These are phyloP conservation scores for Aphelenchoides besseyi DNA, from an alignment of 1,140 invertebrate genomes.

Conservation along the genomic window DNA sequence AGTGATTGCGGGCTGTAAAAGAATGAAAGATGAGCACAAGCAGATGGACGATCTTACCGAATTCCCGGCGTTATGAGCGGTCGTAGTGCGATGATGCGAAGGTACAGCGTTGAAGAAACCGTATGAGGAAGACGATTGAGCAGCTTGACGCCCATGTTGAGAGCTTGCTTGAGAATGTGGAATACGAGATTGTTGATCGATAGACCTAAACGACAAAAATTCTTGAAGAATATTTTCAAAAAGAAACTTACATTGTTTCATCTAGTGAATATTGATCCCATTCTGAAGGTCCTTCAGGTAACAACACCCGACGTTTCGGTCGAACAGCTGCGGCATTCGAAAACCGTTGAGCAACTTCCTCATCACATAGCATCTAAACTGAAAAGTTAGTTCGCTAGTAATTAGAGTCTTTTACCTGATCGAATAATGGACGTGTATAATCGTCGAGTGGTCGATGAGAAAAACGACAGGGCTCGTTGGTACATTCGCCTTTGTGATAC, in stretches of 20 bases:
- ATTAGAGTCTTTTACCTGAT: conserved; percentile 45
- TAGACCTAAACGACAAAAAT: no score
- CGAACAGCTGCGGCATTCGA: background rate
- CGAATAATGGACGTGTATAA: conserved; percentile 55
- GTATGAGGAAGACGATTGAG: background rate
- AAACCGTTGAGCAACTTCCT: conserved; percentile 28
- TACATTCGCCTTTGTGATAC: conserved; percentile 58
- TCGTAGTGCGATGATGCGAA: background rate
- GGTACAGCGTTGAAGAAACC: conserved; percentile 21
- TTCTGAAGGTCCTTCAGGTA: conserved; percentile 13
- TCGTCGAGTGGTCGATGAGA: conserved; percentile 59
- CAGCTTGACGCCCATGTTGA: conserved; percentile 2
- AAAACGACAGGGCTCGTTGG: conserved; percentile 52
- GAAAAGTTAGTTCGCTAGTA: background rate
- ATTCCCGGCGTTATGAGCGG: no score
- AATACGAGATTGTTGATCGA: no score
- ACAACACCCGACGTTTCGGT: conserved; percentile 15
- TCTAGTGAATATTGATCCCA: background rate
- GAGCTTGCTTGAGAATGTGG: no score
- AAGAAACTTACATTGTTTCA: conserved; percentile 8
- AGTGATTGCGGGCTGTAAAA: background rate
- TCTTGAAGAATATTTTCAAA: no score
- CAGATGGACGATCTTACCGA: background rate
- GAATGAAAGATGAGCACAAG: background rate
- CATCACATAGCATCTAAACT: conserved; percentile 39